These are phyloP conservation scores for Noctua pronuba DNA, from an alignment of 2,888 invertebrate genomes.

Conservation along the genomic window DNA sequence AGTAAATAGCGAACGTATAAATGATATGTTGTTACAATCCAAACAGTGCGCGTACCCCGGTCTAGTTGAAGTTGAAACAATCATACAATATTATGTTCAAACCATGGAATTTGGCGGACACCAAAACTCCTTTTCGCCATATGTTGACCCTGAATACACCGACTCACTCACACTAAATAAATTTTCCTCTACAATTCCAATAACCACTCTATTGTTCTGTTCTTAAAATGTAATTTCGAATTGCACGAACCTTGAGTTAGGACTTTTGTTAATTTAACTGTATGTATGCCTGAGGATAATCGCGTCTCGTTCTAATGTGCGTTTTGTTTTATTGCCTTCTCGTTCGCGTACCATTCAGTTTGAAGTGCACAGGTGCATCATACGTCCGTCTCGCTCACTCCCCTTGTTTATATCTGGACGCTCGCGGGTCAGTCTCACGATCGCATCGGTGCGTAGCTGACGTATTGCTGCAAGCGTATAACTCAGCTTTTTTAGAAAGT, in stretches of 20 bases:
- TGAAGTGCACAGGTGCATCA: slow-evolving; percentile 88
- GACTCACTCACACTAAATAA: slow-evolving; percentile 67
- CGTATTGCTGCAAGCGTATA: slow-evolving; percentile 65
- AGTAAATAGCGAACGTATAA: slow-evolving; percentile 44
- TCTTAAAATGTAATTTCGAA: slow-evolving; percentile 60
- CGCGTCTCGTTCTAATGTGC: slow-evolving; percentile 80
- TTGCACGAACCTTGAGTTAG: slow-evolving; percentile 66
- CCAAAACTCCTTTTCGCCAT: slow-evolving; percentile 83
- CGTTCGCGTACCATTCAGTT: slow-evolving; percentile 82
- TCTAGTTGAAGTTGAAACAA: slow-evolving; percentile 55
- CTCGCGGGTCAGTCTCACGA: slow-evolving; percentile 81
- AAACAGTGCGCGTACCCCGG: slow-evolving; percentile 28
- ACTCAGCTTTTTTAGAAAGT: slow-evolving; percentile 75
- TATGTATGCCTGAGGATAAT: slow-evolving; percentile 69
- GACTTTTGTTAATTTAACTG: slow-evolving; percentile 60
- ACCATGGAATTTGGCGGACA: slow-evolving; percentile 82
- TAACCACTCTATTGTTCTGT: slow-evolving; percentile 35
- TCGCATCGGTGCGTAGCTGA: slow-evolving; percentile 71
- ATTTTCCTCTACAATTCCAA: slow-evolving; percentile 41
- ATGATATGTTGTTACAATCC: slow-evolving; percentile 30
- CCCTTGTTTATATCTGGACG: slow-evolving; percentile 75
- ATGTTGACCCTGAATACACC: slow-evolving; percentile 89
- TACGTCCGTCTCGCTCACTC: slow-evolving; percentile 82
- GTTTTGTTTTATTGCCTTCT: slow-evolving; percentile 85
- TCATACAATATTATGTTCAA: slow-evolving; percentile 70